phyloP scores from a whole-genome alignment of 2,888 invertebrate species.

The Zelleria hepariella region DNA sequence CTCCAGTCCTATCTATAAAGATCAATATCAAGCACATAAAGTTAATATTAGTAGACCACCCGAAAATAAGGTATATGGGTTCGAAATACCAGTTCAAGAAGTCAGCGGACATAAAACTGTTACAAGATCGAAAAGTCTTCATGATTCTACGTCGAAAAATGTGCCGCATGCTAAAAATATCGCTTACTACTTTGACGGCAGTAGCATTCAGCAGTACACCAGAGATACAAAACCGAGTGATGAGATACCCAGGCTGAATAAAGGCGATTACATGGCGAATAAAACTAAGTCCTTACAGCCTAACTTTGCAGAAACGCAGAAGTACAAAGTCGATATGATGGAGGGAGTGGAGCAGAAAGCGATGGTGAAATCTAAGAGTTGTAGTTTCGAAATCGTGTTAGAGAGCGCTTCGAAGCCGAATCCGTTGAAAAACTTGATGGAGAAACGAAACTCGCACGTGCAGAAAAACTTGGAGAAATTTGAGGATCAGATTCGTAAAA shows the following conservation, averaged over 20 bases:
- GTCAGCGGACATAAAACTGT: slow-evolving; percentile 54
- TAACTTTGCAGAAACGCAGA: slow-evolving; percentile 51
- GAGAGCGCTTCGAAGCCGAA: slow-evolving; percentile 65
- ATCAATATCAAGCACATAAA: slow-evolving; percentile 19
- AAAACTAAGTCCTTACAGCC: slow-evolving; percentile 60
- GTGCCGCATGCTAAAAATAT: slow-evolving; percentile 56
- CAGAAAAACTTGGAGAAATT: slow-evolving; percentile 75
- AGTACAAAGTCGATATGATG: slow-evolving; percentile 61
- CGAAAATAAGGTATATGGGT: slow-evolving; percentile 47
- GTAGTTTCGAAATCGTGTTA: slow-evolving; percentile 66
- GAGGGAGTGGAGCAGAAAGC: slow-evolving; percentile 55
- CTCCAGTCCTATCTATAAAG: slow-evolving; percentile 35
- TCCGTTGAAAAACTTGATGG: slow-evolving; percentile 57
- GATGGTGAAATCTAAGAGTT: slow-evolving; percentile 65
- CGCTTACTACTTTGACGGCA: slow-evolving; percentile 67
- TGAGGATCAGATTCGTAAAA: slow-evolving; percentile 66
- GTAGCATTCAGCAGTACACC: slow-evolving; percentile 48
- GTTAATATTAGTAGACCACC: slow-evolving; percentile 30
- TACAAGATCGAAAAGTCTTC: slow-evolving; percentile 58
- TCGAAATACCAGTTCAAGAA: slow-evolving; percentile 45
- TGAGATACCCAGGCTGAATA: slow-evolving; percentile 73
- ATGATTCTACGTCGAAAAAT: slow-evolving; percentile 51
- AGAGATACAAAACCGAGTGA: slow-evolving; percentile 55
- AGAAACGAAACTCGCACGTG: slow-evolving; percentile 63
- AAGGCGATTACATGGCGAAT: slow-evolving; percentile 66